Percentiles rank a stretch among this genome's conserved stretches.
These are phyloP conservation scores for Hyperoplus immaculatus DNA, from an alignment of 2,797 vertebrate genomes.

Conservation along the genomic window DNA sequence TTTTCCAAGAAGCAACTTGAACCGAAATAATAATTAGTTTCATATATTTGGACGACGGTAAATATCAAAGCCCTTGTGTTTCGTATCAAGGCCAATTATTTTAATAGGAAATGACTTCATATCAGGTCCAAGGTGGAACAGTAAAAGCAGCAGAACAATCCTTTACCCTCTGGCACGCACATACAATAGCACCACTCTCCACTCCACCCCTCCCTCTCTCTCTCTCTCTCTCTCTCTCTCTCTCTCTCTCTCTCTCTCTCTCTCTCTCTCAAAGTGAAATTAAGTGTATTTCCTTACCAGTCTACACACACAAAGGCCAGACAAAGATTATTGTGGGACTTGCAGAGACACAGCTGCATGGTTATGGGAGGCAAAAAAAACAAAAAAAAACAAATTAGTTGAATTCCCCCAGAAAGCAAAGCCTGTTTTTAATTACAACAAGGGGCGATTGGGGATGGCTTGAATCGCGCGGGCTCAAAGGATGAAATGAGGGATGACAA, in stretches of 20 bases:
- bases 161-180: slow-evolving; percentile 52
- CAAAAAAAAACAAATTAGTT: slow-evolving; percentile 68
- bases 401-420: slow-evolving; percentile 78
- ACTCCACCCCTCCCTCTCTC: not conserved
- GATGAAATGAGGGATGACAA: slow-evolving; percentile 80
- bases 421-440: slow-evolving; percentile 90
- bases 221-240: too few species aligned
- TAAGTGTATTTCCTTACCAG: slow-evolving; percentile 56
- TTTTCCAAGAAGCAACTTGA: slow-evolving; percentile 45
- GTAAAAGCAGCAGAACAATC: slow-evolving; percentile 44
- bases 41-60: slow-evolving; percentile 55
- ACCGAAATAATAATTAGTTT: slow-evolving; percentile 71
- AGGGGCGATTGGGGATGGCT: slow-evolving; percentile 79
- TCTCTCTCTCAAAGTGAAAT: slow-evolving; percentile 31
- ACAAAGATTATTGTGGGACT: slow-evolving; percentile 85
- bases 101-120: slow-evolving; percentile 68
- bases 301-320: slow-evolving; percentile 57
- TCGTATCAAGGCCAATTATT: slow-evolving; percentile 63
- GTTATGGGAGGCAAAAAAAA: slow-evolving; percentile 14
- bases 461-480: slow-evolving; percentile 84
- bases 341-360: slow-evolving; percentile 75
- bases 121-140: slow-evolving; percentile 55
- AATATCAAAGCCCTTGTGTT: slow-evolving; percentile 56
- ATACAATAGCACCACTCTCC: not conserved
- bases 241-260: not conserved